A percentile compares a stretch with the other conserved stretches of the same genome.
Conservation (phyloP, 2,797 vertebrate genomes). For the Oryzias dopingdopingensis region DNA sequence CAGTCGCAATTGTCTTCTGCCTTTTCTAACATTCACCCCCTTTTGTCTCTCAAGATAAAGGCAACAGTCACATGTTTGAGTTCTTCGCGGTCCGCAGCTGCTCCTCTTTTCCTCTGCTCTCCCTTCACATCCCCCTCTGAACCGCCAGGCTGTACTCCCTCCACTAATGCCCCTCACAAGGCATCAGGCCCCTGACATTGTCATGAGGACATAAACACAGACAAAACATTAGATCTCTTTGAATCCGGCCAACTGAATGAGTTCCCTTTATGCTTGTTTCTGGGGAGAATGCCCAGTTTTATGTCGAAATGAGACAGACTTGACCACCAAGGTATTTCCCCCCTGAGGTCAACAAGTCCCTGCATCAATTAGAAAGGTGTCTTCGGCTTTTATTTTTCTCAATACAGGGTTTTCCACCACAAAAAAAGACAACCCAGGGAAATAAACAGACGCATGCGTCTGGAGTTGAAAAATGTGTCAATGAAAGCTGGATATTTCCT, state of each 20-base stretch:
- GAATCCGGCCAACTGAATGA: conserved; percentile 82
- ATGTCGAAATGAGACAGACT: conserved; percentile 61
- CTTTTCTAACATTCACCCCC: conserved; percentile 71
- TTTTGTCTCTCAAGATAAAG: conserved; percentile 79
- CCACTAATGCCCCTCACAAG: conserved; percentile 44
- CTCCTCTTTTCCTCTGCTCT: conserved; percentile 46
- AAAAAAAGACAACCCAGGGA: conserved; percentile 7
- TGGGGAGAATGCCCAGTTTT: conserved; percentile 74
- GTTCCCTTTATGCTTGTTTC: conserved; percentile 82
- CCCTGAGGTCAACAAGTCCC: conserved; percentile 48
- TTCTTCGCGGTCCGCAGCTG: conserved; percentile 76
- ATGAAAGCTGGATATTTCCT: conserved; percentile 30
- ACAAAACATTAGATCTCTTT: conserved; percentile 83
- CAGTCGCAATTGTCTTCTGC: conserved; percentile 74
- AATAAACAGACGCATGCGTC: conserved; percentile 12
- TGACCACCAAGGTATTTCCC: conserved; percentile 72
- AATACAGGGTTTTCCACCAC: conserved; percentile 13
- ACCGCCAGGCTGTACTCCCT: conserved; percentile 50
- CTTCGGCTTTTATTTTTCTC: conserved; percentile 38
- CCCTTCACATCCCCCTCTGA: conserved; percentile 53
- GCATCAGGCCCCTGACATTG: conserved; percentile 79
- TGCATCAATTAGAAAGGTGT: conserved; percentile 58
- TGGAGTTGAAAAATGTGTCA: conserved; percentile 39
- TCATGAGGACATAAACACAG: conserved; percentile 85
- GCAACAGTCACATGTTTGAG: conserved; percentile 79